Evolutionary conservation across 1,140 invertebrate genomes (phyloP), one percentile per base, ranked within the genome.

Genomic region (Brachionus rotundiformis): DNA sequence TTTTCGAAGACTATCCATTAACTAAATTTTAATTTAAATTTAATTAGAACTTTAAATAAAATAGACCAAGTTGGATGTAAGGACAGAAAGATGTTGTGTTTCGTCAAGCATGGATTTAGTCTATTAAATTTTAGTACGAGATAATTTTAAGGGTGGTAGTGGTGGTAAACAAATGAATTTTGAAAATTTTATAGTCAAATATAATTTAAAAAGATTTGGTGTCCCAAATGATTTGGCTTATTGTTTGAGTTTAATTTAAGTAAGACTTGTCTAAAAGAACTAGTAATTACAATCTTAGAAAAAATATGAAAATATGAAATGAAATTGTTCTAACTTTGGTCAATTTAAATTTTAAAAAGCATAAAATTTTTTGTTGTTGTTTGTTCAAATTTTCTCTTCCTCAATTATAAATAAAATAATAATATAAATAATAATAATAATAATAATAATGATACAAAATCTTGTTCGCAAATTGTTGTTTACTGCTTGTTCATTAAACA

Each of bases 141-240:
- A 54, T 54, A 54, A 54, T 54, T 54, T 54, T 23, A 54, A 54
- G 47, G 47, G 16, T 54, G 47, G 47, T 23, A 54, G 23, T n/a
- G 47, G 16, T 54, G 47, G 47, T 54, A 54, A 54, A 54, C 47
- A 54, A 54, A 54, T 54, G 47, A 54, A 54, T 54, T 54, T 54
- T 19, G 47, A 54, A n/a, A 54, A 54, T 54, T 54, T 54, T 54
- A 54, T 54, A 54, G 47, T 54, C 47, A 54, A 54, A 54, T 54
- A 19, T 54, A 54, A 54, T 54, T 54, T 54, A 54, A 19, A 54
- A 54, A 54, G 47, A 54, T 54, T 54, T 54, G 47, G 47, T 54
- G 47, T 54, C 47, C 47, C 47, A 54, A 54, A 54, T 54, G 47
- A 54, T 54, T 54, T 54, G 47, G 47, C 47, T 54, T 54, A 54